Percentiles rank a stretch among this genome's conserved stretches.
Conservation (phyloP, 2,888 invertebrate species). For the Leptarthrus brevirostris region DNA sequence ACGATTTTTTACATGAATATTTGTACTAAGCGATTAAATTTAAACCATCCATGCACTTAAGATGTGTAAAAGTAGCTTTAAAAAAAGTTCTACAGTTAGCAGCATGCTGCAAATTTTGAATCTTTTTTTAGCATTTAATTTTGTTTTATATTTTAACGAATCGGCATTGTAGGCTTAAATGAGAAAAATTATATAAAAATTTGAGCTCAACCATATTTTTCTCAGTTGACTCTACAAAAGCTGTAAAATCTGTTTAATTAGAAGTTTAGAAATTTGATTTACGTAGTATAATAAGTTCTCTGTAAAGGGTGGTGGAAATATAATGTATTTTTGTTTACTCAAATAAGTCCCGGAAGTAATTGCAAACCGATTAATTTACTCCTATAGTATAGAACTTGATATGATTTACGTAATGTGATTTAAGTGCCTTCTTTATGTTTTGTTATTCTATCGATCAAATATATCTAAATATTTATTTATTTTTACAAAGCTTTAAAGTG, state of each 20-base stretch:
- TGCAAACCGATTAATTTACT: no score
- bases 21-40: constrained; percentile 17
- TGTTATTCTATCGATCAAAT: neutral
- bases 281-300: neutral
- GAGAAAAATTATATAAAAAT: constrained; percentile 2
- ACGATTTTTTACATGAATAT: constrained; percentile 67
- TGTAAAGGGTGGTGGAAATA: neutral
- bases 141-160: no score
- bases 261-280: no score
- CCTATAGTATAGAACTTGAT: no score
- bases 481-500: neutral
- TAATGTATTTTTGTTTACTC: neutral
- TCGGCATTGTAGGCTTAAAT: constrained; percentile 35
- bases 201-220: constrained; percentile 43
- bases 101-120: neutral
- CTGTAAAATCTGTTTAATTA: no score
- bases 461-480: neutral
- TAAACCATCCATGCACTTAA: neutral
- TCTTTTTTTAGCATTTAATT: no score
- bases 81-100: neutral
- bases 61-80: neutral
- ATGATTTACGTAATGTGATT: neutral
- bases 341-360: neutral
- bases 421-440: neutral
- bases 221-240: constrained; percentile 23